phyloP scores from a whole-genome alignment of 2,888 invertebrate genomes.

The Smittia aterrima region DNA sequence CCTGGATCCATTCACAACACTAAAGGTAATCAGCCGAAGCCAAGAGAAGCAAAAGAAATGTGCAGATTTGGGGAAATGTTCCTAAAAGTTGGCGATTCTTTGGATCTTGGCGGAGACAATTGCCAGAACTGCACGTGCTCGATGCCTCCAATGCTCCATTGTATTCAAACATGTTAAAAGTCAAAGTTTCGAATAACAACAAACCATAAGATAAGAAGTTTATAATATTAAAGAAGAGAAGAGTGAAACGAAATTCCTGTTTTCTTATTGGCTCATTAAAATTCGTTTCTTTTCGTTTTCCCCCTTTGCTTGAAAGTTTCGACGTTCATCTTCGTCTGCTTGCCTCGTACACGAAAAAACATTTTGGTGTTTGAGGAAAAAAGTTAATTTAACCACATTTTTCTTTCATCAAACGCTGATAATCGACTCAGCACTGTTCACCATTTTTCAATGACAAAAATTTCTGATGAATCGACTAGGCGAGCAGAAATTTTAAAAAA shows the following conservation, averaged over 20 bases:
- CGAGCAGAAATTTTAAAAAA: background rate
- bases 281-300: conserved; percentile 9
- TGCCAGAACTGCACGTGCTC: conserved; percentile 47
- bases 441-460: conserved; percentile 20
- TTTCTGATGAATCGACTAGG: conserved; percentile 4
- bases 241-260: background rate
- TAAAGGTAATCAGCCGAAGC: background rate
- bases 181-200: conserved; percentile 9
- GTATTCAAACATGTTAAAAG: conserved; percentile 6
- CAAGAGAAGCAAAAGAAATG: conserved; percentile 42
- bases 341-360: background rate
- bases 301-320: background rate
- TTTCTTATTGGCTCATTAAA: conserved; percentile 15
- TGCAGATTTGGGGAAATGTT: conserved; percentile 55
- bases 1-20: conserved; percentile 38
- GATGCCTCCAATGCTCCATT: conserved; percentile 21
- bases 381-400: background rate
- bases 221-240: background rate
- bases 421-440: background rate
- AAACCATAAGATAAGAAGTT: background rate
- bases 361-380: background rate
- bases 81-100: conserved; percentile 55
- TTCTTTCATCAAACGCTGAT: background rate
- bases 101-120: conserved; percentile 51
- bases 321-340: background rate